Base-by-base conservation (phyloP, 2,888 invertebrate species). In the Mylabris sibirica region DNA sequence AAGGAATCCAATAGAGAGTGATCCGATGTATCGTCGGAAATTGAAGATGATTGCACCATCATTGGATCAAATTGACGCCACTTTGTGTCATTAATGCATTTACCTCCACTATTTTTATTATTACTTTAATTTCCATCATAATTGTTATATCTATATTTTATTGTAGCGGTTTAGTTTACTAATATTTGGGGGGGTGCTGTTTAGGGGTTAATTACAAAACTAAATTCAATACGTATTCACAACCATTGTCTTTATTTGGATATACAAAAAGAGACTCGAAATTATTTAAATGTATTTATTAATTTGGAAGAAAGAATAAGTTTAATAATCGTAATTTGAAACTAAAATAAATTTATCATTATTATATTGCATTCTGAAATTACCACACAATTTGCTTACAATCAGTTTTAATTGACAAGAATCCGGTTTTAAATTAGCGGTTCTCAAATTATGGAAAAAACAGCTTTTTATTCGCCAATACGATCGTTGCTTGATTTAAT, bases 21-120 rank as follows among this genome's bases (percentile, higher is more conserved):
- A 95, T 87, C 88, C 94, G 0, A 93, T 92, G 76, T 99, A 99
- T 84, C 87, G 98, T 66, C 89, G 96, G 76, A 99, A 99, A 85
- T 87, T 99, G 59, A 97, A 95, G 85, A 86, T 98, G 67, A 88
- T 92, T 1, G 86, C 98, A 22, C 98, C 99, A 0, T 91, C 91
- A 78, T 86, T 99, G 34, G 89, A 90, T 69, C 98, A 99, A 85
- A 94, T 99, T 76, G 99, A 99, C 87, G 99, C 99, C 9, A 98
- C 98, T 9, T 85, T 96, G 79, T 96, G 96, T 87, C 90, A 90
- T 88, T 91, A 88, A 88, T 30, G 9, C 44, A 44, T 17, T 44
- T 44, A 2, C 1, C 14, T 34, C 14, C 3, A 53, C 38, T 53
- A 34, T 59, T 57, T 5, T 17, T 44, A 17, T 44, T 44, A 44